Evolutionary conservation across 2,888 invertebrate genomes (phyloP), one percentile per base, ranked within the genome.

Genomic region (Dryococelus australis): DNA sequence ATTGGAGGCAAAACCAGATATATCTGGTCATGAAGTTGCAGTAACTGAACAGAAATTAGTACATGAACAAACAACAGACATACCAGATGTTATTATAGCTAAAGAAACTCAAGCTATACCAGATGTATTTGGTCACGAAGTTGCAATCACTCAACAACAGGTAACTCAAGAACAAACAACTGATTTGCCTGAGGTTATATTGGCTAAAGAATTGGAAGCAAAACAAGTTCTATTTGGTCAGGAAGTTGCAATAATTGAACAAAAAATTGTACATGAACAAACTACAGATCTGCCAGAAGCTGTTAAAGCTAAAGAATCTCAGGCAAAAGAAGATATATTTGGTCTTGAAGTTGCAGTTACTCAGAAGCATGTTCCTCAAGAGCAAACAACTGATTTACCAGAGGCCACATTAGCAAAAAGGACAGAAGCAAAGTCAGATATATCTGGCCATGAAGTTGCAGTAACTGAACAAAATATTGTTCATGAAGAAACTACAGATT

Each of bases 301-400:
- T 65, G 0, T 65, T 65, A 24, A 65, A 65, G 65, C 65, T 24
- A 65, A 16, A 24, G n/a, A 65, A 24, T 10, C 65, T 65, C 35
- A 86, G 24, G 88, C 88, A 27, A 85, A 65, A 43, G n/a, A 84
- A 51, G 65, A 65, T 65, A 16, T 65, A 65, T 65, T 65, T 65
- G 65, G 65, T n/a, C 24, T 2, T 65, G 65, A 65, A 16, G 65
- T 65, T 65, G 65, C 65, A 65, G 8, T 65, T 16, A 65, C 65
- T 65, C 65, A 65, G 24, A 0, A 65, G 24, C 20, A 65, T 10
- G 65, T 65, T 0, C 2, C 47, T 47, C 81, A 87, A 51, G 87
- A 88, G 78, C 43, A 87, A 86, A 43, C 84, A 51, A 85, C 35
- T 13, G 78, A 87, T 26, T 84, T 89, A 24, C 85, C 79, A 24